These are phyloP conservation scores for Asbolus verrucosus DNA, from an alignment of 1,140 invertebrate species.

Conservation along the genomic window DNA sequence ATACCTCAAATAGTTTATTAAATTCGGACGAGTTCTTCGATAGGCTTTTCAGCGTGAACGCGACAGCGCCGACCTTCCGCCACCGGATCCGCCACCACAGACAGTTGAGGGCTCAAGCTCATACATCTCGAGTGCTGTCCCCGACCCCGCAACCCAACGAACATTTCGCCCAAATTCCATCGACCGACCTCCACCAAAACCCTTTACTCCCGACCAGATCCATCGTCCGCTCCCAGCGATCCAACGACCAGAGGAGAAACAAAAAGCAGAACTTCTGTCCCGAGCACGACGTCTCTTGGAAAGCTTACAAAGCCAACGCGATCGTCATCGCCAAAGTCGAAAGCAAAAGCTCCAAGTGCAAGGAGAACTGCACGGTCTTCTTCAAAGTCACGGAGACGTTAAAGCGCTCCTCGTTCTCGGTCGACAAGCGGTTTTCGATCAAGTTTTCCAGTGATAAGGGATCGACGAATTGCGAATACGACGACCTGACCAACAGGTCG, in stretches of 20 bases:
- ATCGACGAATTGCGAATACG: slow-evolving; percentile 11
- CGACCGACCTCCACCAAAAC: no score
- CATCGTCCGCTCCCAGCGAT: not conserved
- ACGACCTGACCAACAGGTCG: not conserved
- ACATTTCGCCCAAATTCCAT: no score
- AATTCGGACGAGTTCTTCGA: no score
- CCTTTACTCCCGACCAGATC: no score
- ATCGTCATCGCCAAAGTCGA: slow-evolving; percentile 59
- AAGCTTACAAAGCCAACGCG: slow-evolving; percentile 58
- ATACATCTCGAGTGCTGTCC: not conserved
- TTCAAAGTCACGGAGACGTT: slow-evolving; percentile 56
- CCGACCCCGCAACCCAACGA: not conserved
- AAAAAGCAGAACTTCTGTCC: slow-evolving; percentile 11
- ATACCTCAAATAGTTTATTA: slow-evolving; percentile 49
- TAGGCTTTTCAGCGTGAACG: not conserved
- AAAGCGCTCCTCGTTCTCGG: slow-evolving; percentile 47
- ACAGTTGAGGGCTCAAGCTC: not conserved
- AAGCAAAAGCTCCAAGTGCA: slow-evolving; percentile 53
- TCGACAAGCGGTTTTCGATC: slow-evolving; percentile 39
- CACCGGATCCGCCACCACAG: slow-evolving; percentile 46
- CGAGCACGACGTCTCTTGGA: slow-evolving; percentile 57
- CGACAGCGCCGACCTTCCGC: not conserved
- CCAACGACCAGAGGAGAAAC: no score
- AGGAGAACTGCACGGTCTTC: slow-evolving; percentile 53
- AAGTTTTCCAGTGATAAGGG: slow-evolving; percentile 33